Evolutionary conservation across 2,797 vertebrate genomes (phyloP).

Genomic region (Fistularia commersonii): DNA sequence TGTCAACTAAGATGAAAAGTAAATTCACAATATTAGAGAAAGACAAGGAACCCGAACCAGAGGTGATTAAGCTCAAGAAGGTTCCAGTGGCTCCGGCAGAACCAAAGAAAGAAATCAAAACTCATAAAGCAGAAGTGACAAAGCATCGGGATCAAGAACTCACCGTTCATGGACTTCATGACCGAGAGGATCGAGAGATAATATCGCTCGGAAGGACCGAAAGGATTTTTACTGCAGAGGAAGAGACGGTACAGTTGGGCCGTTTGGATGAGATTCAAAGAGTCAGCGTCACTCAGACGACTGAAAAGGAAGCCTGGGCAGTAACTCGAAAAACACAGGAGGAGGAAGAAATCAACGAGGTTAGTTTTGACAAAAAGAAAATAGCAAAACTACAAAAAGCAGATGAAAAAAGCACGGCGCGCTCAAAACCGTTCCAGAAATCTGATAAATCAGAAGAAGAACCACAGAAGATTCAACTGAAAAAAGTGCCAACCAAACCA

Average conservation of each 20-base stretch:
- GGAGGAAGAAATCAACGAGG: slow-evolving; percentile 24
- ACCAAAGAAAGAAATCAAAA: slow-evolving; percentile 41
- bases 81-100: slow-evolving; percentile 50
- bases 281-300: slow-evolving; percentile 20
- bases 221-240: slow-evolving; percentile 47
- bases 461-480: slow-evolving; percentile 44
- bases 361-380: slow-evolving; percentile 42
- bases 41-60: slow-evolving; percentile 57
- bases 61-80: slow-evolving; percentile 61
- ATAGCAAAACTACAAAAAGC: slow-evolving; percentile 40
- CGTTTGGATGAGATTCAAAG: slow-evolving; percentile 37
- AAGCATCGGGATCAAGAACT: slow-evolving; percentile 39
- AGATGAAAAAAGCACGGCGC: slow-evolving; percentile 39
- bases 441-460: slow-evolving; percentile 42
- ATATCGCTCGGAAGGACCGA: slow-evolving; percentile 45
- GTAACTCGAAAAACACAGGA: slow-evolving; percentile 32
- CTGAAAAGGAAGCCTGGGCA: slow-evolving; percentile 33
- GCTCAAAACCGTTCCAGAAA: slow-evolving; percentile 47
- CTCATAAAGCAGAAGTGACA: slow-evolving; percentile 42
- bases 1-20: slow-evolving; percentile 63
- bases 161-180: slow-evolving; percentile 38
- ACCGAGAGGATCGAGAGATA: slow-evolving; percentile 53
- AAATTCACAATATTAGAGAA: slow-evolving; percentile 47
- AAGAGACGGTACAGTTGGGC: slow-evolving; percentile 24
- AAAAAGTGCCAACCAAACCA: slow-evolving; percentile 55